Evolutionary conservation across 1,140 invertebrate genomes (phyloP), one percentile per base, ranked within the genome.

Genomic region (Dendrolimus punctatus): DNA sequence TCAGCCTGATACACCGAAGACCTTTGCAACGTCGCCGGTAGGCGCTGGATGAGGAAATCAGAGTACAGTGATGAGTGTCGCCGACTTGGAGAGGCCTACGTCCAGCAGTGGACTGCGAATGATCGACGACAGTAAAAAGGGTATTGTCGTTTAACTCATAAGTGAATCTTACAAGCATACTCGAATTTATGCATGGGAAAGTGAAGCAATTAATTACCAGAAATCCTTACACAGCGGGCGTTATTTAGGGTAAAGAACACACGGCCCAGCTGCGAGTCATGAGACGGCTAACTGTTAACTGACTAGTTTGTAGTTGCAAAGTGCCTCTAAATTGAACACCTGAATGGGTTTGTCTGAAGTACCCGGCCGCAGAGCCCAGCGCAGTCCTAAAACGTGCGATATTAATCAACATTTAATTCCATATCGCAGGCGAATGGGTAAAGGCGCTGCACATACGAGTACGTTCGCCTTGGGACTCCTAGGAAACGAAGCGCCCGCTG

Each of bases 321-420:
- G 70, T 68, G 63, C 48, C 71, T 74, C 62, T 71, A 72, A 73
- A 73, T 70, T 80, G 65, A 67, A 68, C 69, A 78, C 68, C 70
- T 72, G 66, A 67, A 69, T 68, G 64, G 67, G 49, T 69, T 66
- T 57, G 55, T 56, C 52, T 60, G 48, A 57, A 23, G 23, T 23
- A 23, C 23, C 23, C 23, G 23, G 23, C 23, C 23, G 55, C 49
- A 37, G 43, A 45, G 43, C 54, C 37, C 58, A 48, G 36, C 39
- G 55, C 40, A 55, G 56, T 64, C 62, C 61, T 71, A 66, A 71
- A 79, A 71, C 63, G 67, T 66, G 68, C 66, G 64, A 74, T 80
- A 76, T 80, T 85, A 83, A 85, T 85, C 76, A 85, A 74, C 78
- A 79, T 85, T 83, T 82, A 85, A 83, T 82, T 83, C 71, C 62